Evolutionary conservation across 2,888 invertebrate genomes (phyloP).

Genomic region (Lasioglossum vierecki): DNA sequence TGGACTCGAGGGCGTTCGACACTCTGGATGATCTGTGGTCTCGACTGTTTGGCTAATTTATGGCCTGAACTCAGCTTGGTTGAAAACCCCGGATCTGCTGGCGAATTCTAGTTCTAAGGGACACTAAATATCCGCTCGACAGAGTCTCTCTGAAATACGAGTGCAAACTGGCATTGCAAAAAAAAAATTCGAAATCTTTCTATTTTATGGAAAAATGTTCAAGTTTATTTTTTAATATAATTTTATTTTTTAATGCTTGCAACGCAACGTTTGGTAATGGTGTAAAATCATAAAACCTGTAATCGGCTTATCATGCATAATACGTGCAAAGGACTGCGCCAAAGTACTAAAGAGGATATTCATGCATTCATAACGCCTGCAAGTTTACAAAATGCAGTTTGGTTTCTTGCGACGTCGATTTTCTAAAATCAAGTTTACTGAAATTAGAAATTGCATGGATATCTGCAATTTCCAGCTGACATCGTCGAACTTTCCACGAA

Average conservation of each 20-base stretch:
- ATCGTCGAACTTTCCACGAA: neutral
- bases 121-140: conserved; percentile 2
- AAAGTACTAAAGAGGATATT: conserved; percentile 1
- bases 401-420: neutral
- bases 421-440: neutral
- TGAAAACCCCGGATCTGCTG: neutral
- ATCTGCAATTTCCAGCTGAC: neutral
- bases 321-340: neutral
- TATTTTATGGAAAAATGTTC: no score
- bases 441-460: neutral
- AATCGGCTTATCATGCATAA: neutral
- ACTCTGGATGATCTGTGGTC: conserved; percentile 5
- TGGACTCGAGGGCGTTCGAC: neutral
- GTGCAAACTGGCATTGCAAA: neutral
- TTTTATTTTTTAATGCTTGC: neutral
- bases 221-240: neutral
- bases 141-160: neutral
- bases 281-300: neutral
- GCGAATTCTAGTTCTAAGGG: neutral
- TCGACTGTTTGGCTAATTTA: neutral
- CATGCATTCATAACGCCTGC: neutral
- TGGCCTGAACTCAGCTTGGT: neutral
- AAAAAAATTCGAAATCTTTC: neutral
- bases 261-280: neutral
- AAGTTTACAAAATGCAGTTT: neutral